Evolutionary conservation across 2,797 vertebrate genomes (phyloP).

Genomic region (Onychomys arenicola): DNA sequence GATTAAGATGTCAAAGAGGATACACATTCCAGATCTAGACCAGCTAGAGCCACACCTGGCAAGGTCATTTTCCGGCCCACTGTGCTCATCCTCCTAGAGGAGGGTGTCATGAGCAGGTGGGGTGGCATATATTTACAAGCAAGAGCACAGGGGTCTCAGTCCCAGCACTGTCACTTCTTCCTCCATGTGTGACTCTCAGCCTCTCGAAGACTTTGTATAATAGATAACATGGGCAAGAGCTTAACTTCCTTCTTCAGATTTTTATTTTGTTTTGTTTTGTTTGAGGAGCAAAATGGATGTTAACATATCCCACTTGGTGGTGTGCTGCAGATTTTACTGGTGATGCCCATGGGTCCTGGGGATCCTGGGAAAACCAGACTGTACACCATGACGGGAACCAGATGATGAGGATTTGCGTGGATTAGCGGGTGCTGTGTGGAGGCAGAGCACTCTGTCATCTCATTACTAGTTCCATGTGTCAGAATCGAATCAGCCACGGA

Average conservation of each 20-base stretch:
- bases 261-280: not conserved
- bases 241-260: accelerated
- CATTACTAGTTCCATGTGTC: not conserved
- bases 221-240: not conserved
- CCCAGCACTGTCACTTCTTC: too few species aligned
- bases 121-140: not conserved
- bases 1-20: too few species aligned
- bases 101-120: accelerated
- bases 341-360: accelerated
- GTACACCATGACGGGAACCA: not conserved
- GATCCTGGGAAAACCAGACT: not conserved
- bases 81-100: not conserved
- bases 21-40: not conserved
- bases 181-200: not conserved
- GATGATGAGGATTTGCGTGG: accelerated
- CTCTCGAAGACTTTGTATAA: too few species aligned
- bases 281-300: not conserved
- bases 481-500: conserved; percentile 23
- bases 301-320: accelerated
- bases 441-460: not conserved
- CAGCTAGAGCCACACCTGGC: too few species aligned
- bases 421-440: not conserved
- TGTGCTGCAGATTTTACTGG: not conserved
- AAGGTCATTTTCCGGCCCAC: too few species aligned
- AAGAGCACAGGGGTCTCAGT: not conserved